Evolutionary conservation across 2,797 vertebrate species (phyloP).

Genomic region (Tachyglossus aculeatus): DNA sequence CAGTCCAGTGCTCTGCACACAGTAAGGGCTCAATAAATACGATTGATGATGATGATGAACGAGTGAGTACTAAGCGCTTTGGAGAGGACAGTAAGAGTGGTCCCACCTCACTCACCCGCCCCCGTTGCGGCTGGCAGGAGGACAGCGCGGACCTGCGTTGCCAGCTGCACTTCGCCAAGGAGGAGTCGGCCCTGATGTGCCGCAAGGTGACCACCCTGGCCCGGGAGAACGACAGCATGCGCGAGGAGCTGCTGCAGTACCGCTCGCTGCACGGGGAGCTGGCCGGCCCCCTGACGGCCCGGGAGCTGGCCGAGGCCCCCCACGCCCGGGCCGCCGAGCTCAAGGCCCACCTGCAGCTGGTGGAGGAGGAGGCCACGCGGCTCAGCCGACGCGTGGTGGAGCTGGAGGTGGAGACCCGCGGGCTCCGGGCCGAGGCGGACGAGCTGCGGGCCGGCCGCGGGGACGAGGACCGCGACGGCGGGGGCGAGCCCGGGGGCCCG

Average conservation of each 20-base stretch:
- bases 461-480: constrained; percentile 73
- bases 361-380: constrained; percentile 97
- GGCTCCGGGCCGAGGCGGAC: constrained; percentile 94
- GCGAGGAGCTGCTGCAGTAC: constrained; percentile 93
- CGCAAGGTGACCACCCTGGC: constrained; percentile 96
- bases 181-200: constrained; percentile 97
- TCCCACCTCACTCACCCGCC: no score
- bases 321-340: constrained; percentile 93
- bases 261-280: constrained; percentile 91
- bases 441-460: constrained; percentile 89
- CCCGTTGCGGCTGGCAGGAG: no score
- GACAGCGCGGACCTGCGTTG: constrained; percentile 96
- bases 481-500: constrained; percentile 69
- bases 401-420: constrained; percentile 97
- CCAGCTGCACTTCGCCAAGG: constrained; percentile 97
- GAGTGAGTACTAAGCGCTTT: no score
- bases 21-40: no score
- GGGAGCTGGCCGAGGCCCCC: constrained; percentile 91
- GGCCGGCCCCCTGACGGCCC: constrained; percentile 87
- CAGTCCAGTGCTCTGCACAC: no score
- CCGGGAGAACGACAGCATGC: constrained; percentile 95
- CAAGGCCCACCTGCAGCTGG: constrained; percentile 93
- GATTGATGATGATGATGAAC: no score
- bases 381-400: constrained; percentile 95
- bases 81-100: no score